Evolutionary conservation across 2,888 invertebrate genomes (phyloP).

Genomic region (Drosophila eohydei): DNA sequence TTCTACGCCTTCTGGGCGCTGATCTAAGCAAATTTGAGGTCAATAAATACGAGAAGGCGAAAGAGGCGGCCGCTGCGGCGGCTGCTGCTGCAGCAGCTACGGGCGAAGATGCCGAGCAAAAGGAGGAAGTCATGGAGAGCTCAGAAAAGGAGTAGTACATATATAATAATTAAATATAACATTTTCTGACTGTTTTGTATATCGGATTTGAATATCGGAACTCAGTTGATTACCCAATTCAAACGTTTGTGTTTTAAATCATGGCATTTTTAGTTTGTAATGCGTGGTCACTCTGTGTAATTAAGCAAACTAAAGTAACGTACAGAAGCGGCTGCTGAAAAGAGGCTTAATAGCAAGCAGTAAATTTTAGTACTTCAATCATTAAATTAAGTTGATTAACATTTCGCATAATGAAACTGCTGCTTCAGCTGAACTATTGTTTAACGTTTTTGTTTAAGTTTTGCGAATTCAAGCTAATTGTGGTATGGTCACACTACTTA

Average conservation of each 20-base stretch:
- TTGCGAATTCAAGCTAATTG: not conserved
- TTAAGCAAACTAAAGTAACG: not conserved
- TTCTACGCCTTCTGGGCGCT: slow-evolving; percentile 92
- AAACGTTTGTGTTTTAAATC: not conserved
- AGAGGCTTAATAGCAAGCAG: not conserved
- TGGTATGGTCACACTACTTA: not conserved
- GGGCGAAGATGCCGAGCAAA: not conserved
- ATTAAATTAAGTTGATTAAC: too few relatives aligned
- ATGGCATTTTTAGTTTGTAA: not conserved
- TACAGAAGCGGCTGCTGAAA: not conserved
- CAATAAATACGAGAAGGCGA: slow-evolving; percentile 88
- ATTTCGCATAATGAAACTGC: too few relatives aligned
- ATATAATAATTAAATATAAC: not conserved
- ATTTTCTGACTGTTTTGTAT: not conserved
- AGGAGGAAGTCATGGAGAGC: not conserved
- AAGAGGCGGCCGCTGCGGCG: slow-evolving; percentile 78
- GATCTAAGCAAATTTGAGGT: slow-evolving; percentile 91
- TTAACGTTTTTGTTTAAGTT: not conserved
- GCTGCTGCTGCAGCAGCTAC: slow-evolving; percentile 44
- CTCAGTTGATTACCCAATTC: not conserved
- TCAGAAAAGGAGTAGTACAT: slow-evolving; percentile 2
- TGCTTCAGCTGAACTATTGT: not conserved
- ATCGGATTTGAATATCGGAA: not conserved
- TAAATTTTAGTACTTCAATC: too few relatives aligned
- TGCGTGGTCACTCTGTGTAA: not conserved